Base-by-base conservation (phyloP, 1,140 invertebrate genomes). In the Panagrolaimus sp. region DNA sequence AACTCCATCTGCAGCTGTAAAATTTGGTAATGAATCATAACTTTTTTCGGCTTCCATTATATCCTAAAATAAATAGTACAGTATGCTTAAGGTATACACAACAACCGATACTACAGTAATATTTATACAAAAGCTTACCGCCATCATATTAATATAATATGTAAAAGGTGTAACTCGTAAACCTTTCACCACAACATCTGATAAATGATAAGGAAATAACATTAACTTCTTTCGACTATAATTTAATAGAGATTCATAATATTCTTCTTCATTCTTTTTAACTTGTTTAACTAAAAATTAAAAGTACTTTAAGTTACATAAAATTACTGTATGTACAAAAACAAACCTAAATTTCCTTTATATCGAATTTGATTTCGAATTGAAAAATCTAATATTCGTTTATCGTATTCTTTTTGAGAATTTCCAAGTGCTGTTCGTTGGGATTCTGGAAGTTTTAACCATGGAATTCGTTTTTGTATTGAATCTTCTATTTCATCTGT, bases 11-110 rank as follows among this genome's bases (percentile, higher is more conserved):
- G 92, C 93, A 43, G 94, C 94, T 45, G 94, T 96, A 83, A 97
- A 97, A 85, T 97, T 97, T 17, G 94, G 94, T 76, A 97, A 87
- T 0, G 92, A 93, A 84, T 96, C 94, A 85, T 96, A 96, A 80
- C 17, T 24, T 84, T 92, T 93, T 84, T 96, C 94, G 78, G 90
- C 88, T 78, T 90, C 89, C 87, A 97, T 91, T 28, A 96, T 88
- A 76, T 90, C 88, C 73, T 74, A 14, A 77, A 47, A 64, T 1
- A 8, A 32, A 28, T 17, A n/a, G n/a, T 32, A 26, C 9, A 48
- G 21, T n/a, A n/a, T n/a, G n/a, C n/a, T n/a, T n/a, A n/a, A n/a
- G n/a, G n/a, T n/a, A n/a, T n/a, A n/a, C n/a, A n/a, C n/a, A n/a
- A n/a, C n/a, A n/a, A n/a, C n/a, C n/a, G n/a, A n/a, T n/a, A n/a